Base-by-base conservation (phyloP, 2,113 vertebrate genomes). In the Bagarius yarrelli region DNA sequence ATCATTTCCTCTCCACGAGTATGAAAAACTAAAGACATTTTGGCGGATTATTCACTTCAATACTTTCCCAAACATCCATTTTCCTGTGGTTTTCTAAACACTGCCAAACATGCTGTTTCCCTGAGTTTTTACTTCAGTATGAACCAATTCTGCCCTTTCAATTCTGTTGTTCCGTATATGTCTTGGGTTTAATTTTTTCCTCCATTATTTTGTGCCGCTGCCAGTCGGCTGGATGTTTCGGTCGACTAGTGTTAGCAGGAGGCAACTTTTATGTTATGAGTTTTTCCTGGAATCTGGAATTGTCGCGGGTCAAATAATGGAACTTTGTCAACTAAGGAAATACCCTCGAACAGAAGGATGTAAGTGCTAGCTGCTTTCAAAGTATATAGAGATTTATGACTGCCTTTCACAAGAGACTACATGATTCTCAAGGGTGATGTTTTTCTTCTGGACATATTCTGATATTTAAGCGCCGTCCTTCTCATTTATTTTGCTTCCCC, bases 241-340 rank as follows among this genome's bases (percentile, higher is more conserved):
- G 63, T 47, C 86, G 87, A 88, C 89, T 80, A 85, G 81, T 55
- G 13, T 76, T 77, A 83, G 71, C 79, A 86, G 83, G 74, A 61
- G 73, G 21, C 85, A 87, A 86, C 90, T 91, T 88, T 88, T 87
- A 89, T 87, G 87, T 91, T 92, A 89, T 77, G 81, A 78, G 27
- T 75, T 91, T 70, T 87, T 85, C 83, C 81, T 85, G 66, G 80
- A 89, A 84, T 89, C 84, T 69, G 21, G 63, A 53, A 60, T 73
- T 79, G 86, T 88, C 83, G 83, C 84, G 85, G 32, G 88, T 63
- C 83, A 50, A 82, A 81, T 88, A 88, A 90, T 90, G 70, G 81
- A 86, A 71, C 85, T 89, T 88, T 85, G 87, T 90, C 90, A 91
- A 87, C 89, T 89, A 81, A 91, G 91, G 87, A 90, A 91, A 89